Conservation (phyloP, 1,140 invertebrate species). For the Odontomachus brunneus region DNA sequence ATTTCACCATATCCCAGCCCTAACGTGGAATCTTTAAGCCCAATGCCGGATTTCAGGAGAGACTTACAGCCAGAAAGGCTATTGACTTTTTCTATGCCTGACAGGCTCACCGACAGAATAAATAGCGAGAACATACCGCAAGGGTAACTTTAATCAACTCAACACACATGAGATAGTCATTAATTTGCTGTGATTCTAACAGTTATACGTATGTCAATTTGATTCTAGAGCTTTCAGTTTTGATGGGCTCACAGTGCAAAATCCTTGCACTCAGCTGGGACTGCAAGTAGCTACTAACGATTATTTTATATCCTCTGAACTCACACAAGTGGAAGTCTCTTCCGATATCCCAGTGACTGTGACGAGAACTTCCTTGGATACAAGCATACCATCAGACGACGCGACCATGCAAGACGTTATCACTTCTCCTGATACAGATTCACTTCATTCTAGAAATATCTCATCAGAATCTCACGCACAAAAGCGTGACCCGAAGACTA, state of each 20-base stretch:
- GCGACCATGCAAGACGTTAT: slow-evolving; percentile 81
- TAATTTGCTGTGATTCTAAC: slow-evolving; percentile 14
- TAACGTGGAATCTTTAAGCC: slow-evolving; percentile 88
- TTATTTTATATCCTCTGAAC: slow-evolving; percentile 72
- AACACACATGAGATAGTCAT: neutral
- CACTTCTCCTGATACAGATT: slow-evolving; percentile 83
- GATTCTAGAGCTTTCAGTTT: slow-evolving; percentile 78
- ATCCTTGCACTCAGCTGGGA: slow-evolving; percentile 61
- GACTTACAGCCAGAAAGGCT: slow-evolving; percentile 88
- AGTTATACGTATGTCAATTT: slow-evolving; percentile 44
- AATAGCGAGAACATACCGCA: slow-evolving; percentile 88
- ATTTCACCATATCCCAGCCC: slow-evolving; percentile 87
- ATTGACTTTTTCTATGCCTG: slow-evolving; percentile 89
- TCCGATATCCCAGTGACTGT: slow-evolving; percentile 79
- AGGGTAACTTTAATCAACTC: slow-evolving; percentile 72
- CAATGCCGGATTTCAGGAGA: slow-evolving; percentile 88
- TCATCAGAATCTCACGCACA: slow-evolving; percentile 70
- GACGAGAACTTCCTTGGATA: slow-evolving; percentile 79
- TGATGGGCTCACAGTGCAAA: slow-evolving; percentile 65
- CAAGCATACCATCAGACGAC: slow-evolving; percentile 77
- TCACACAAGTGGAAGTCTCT: slow-evolving; percentile 71
- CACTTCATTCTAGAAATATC: slow-evolving; percentile 70
- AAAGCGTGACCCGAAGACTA: slow-evolving; percentile 61
- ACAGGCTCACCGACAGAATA: slow-evolving; percentile 91
- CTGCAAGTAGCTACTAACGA: slow-evolving; percentile 43